Conservation (phyloP, 2,888 invertebrate species). For the Adineta ricciae region DNA sequence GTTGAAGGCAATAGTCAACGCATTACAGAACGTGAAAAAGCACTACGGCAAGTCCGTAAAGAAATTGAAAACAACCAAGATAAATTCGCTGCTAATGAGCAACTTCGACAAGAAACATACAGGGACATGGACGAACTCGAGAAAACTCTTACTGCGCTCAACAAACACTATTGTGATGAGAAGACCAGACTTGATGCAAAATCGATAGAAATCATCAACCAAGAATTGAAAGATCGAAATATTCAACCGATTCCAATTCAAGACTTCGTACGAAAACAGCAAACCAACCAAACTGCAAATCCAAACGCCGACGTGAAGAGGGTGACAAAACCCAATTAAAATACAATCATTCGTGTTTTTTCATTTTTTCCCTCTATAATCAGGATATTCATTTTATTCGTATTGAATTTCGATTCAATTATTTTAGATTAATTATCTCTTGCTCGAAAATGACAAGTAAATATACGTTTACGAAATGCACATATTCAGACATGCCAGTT, state of each 20-base stretch:
- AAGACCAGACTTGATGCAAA: neutral
- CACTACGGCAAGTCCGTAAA: neutral
- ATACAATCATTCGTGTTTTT: neutral
- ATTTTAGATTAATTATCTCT: neutral
- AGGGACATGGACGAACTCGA: neutral
- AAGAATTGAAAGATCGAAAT: neutral
- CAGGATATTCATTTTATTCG: too few relatives aligned
- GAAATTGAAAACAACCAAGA: neutral
- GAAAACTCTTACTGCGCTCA: neutral
- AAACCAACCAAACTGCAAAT: neutral
- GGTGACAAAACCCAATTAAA: neutral
- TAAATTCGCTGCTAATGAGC: neutral
- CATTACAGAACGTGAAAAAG: neutral
- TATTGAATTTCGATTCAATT: too few relatives aligned
- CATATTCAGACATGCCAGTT: too few relatives aligned
- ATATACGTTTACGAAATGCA: too few relatives aligned
- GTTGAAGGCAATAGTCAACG: too few relatives aligned
- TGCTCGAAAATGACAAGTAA: neutral
- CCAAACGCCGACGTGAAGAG: neutral
- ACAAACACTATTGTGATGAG: neutral
- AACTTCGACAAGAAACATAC: neutral
- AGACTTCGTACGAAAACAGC: neutral
- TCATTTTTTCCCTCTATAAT: too few relatives aligned
- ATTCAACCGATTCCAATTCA: neutral
- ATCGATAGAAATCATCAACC: neutral